Evolutionary conservation across 2,113 vertebrate species (phyloP).

Genomic region (Trochalopteron elliotii): DNA sequence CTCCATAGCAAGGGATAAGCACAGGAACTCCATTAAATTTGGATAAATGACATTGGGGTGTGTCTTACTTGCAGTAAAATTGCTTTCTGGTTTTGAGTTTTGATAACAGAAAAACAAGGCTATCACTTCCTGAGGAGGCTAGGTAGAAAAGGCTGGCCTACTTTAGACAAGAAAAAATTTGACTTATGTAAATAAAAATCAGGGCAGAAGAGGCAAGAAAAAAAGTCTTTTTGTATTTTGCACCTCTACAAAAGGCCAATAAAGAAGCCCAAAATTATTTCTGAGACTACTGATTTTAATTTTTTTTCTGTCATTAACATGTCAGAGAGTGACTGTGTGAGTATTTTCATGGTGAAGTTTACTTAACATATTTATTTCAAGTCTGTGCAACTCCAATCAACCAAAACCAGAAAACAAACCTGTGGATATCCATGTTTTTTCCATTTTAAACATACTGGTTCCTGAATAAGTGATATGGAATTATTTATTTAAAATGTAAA

Average conservation of each 20-base stretch:
- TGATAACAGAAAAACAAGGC: background rate
- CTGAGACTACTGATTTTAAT: background rate
- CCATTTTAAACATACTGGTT: background rate
- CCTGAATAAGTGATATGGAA: background rate
- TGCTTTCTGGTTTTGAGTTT: background rate
- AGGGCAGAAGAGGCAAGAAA: background rate
- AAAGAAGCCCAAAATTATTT: background rate
- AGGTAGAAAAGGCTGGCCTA: background rate
- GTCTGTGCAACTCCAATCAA: background rate
- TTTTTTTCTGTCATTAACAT: background rate
- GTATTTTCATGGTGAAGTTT: background rate
- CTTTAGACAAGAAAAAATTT: background rate
- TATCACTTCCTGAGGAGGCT: background rate
- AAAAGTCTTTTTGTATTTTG: background rate
- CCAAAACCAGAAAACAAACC: background rate
- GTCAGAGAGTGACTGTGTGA: background rate
- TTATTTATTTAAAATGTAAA: background rate
- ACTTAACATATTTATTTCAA: background rate
- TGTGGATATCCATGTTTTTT: background rate
- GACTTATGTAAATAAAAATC: background rate
- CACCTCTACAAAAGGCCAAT: background rate
- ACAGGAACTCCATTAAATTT: background rate
- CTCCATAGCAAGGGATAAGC: background rate
- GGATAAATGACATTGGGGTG: background rate
- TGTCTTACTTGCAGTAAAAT: background rate